Percentiles rank a stretch among this genome's conserved stretches.
Evolutionary conservation across 2,113 vertebrate genomes (phyloP).

Genomic region (Cheilinus undulatus): DNA sequence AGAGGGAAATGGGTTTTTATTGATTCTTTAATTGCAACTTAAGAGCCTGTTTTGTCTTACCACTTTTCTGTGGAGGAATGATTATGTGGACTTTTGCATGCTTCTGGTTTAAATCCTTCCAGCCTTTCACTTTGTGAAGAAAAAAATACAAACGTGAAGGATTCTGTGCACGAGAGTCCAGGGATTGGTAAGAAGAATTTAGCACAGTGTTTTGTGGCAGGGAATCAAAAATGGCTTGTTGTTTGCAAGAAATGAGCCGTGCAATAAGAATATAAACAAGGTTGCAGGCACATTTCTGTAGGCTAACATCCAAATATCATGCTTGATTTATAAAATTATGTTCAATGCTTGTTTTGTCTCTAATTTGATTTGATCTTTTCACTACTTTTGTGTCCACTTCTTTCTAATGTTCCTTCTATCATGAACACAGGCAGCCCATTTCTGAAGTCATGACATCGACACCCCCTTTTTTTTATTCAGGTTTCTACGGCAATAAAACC

Average conservation of each 20-base stretch:
- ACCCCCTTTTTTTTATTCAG: slow-evolving; percentile 10
- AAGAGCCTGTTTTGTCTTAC: background rate
- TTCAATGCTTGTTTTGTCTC: background rate
- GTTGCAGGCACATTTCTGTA: too few species aligned
- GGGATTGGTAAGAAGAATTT: background rate
- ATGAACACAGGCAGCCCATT: background rate
- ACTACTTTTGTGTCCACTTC: background rate
- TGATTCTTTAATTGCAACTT: background rate
- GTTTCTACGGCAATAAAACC: slow-evolving; percentile 66
- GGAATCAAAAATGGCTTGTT: background rate
- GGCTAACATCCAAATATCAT: too few species aligned
- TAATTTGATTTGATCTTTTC: background rate
- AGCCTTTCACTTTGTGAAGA: background rate
- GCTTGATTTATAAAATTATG: too few species aligned
- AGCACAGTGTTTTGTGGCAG: background rate
- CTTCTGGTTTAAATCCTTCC: background rate
- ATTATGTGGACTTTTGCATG: background rate
- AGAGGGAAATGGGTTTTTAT: background rate
- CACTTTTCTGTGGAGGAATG: background rate
- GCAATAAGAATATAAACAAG: background rate
- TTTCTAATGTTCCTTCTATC: slow-evolving; percentile 25
- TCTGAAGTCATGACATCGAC: slow-evolving; percentile 43
- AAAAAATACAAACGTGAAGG: background rate
- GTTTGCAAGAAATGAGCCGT: background rate
- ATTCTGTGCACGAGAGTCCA: background rate